Base-by-base conservation (phyloP, 2,888 invertebrate species). In the Muschampia staudingeri region DNA sequence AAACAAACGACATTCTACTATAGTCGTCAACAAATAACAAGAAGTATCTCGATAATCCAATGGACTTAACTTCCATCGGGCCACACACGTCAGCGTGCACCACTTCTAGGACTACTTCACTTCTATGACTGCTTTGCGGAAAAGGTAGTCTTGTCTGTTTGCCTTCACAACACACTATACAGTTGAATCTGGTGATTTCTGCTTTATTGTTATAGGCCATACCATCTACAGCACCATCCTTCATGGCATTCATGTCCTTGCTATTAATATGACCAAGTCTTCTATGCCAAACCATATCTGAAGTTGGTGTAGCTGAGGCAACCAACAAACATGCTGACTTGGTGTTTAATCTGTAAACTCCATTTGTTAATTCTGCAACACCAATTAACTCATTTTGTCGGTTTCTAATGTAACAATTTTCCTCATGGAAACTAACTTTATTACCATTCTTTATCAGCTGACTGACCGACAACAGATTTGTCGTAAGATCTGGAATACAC, bases 241-340 rank as follows among this genome's bases (percentile, higher is more conserved):
- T 65, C 65, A 65, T 65, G 30, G 7, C 14, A 30, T 65, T 65
- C 30, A 65, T 12, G 30, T 30, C 65, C 30, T 30, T 30, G 14
- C 65, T 65, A 30, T 65, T 65, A 14, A 65, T 65, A 65, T 65
- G 65, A 3, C 65, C 65, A 14, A 65, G 30, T 30, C 65, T 65
- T 65, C 65, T 65, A 30, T 65, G 65, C 65, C 65, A 65, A 14
- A 65, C 11, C 30, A 14, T 30, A 30, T 30, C 30, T 30, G 65
- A 30, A 30, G 65, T 30, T 30, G 14, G 14, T 65, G 30, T 65
- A 5, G 30, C 65, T 12, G 30, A 12, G 30, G 14, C 65, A 0
- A 19, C 65, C 4, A 65, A 65, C 14, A 65, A 30, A 30, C 30
- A 30, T 30, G 65, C 6, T 30, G 30, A 65, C 30, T 7, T 65